Conservation (phyloP, 2,797 vertebrate genomes). For the Hippoglossus hippoglossus region DNA sequence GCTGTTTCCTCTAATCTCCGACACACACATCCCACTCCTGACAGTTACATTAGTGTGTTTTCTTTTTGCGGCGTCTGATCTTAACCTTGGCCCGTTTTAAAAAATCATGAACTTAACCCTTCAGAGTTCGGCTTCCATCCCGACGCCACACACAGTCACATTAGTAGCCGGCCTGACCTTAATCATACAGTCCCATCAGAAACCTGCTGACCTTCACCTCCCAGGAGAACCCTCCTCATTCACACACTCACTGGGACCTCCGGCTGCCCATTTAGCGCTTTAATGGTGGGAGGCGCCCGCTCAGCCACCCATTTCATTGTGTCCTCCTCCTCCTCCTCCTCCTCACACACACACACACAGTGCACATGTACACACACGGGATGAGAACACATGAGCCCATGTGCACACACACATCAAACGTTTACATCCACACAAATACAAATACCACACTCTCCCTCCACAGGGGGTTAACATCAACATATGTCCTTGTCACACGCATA, state of each 20-base stretch:
- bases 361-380: not conserved
- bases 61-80: slow-evolving; percentile 42
- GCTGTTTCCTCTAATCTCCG: not conserved
- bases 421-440: slow-evolving; percentile 55
- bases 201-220: slow-evolving; percentile 81
- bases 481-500: slow-evolving; percentile 74
- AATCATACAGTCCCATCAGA: slow-evolving; percentile 85
- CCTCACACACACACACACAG: slow-evolving; percentile 21
- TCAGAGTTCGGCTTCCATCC: slow-evolving; percentile 60
- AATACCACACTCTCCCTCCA: slow-evolving; percentile 49
- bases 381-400: slow-evolving; percentile 8
- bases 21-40: slow-evolving; percentile 19
- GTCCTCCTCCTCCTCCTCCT: slow-evolving; percentile 37
- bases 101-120: slow-evolving; percentile 69
- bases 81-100: slow-evolving; percentile 66
- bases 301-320: slow-evolving; percentile 86
- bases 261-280: slow-evolving; percentile 81
- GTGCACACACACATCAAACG: slow-evolving; percentile 26
- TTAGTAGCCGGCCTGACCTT: slow-evolving; percentile 79
- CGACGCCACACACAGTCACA: slow-evolving; percentile 64
- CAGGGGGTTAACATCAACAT: slow-evolving; percentile 74
- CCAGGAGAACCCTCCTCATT: slow-evolving; percentile 81
- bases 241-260: slow-evolving; percentile 76
- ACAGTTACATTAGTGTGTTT: slow-evolving; percentile 38
- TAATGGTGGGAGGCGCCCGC: slow-evolving; percentile 79